Base-by-base conservation (phyloP, 2,113 vertebrate species). In the Elanoides forficatus region DNA sequence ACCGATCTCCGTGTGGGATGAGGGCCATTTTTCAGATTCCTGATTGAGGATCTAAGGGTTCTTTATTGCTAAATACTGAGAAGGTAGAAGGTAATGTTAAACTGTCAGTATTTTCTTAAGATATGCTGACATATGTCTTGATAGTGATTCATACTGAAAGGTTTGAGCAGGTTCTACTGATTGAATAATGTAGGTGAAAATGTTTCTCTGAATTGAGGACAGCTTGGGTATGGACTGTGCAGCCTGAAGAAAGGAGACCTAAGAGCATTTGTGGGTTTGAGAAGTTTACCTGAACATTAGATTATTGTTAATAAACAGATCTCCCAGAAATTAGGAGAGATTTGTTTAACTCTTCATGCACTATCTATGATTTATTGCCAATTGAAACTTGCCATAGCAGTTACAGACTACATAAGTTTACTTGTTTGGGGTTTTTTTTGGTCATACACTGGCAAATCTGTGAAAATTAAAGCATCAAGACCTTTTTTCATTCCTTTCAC, bases 21-120 rank as follows among this genome's bases (percentile, higher is more conserved):
- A 81, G 36, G 38, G 47, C 36, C 29, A 19, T 90, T 82, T 82
- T 93, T 85, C 74, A 80, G 45, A 48, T 86, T 90, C 42, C 62
- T 50, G 17, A 62, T 11, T 66, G 88, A 93, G 63, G n/a, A 65
- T 80, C 74, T 93, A 13, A 2, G 26, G 23, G 20, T 65, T 92
- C 86, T 83, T 88, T 80, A 83, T 76, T 92, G 72, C 58, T 38
- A 66, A 73, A 81, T 76, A 80, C 45, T 8, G 38, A 93, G 59
- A 68, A 68, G 30, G 48, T 18, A 66, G 74, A 80, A 80, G 42
- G 42, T 67, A 90, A 66, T 60, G 63, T 27, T 88, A 91, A 95
- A 88, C 74, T 95, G 93, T 88, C 81, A 86, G 78, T 88, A 66
- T 96, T 96, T 85, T 78, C 60, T 89, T 68, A 93, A 96, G 70